Percentiles rank a stretch among this genome's conserved stretches.
These are phyloP conservation scores for Zeuzera pyrina DNA, from an alignment of 2,888 invertebrate genomes.

Conservation along the genomic window DNA sequence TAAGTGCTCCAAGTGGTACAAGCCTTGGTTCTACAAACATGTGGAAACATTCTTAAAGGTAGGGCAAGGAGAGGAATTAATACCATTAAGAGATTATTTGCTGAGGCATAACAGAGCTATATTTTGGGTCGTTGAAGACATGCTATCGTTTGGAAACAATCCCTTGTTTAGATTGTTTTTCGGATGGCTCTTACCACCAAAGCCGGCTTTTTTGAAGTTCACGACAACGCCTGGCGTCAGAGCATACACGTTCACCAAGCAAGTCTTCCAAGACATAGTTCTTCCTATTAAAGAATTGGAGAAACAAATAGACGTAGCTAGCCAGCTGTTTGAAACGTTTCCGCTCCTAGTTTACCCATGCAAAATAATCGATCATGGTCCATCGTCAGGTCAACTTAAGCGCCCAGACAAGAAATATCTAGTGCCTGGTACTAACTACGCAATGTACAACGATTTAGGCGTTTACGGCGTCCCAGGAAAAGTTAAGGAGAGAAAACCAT, in stretches of 20 bases:
- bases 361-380: slow-evolving; percentile 75
- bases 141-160: slow-evolving; percentile 81
- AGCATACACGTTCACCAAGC: slow-evolving; percentile 79
- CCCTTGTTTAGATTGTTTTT: slow-evolving; percentile 74
- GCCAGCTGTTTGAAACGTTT: slow-evolving; percentile 76
- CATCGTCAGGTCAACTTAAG: slow-evolving; percentile 71
- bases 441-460: slow-evolving; percentile 81
- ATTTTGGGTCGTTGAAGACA: slow-evolving; percentile 82
- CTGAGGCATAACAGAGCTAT: slow-evolving; percentile 78
- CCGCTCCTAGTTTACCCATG: slow-evolving; percentile 81
- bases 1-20: slow-evolving; percentile 76
- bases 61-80: slow-evolving; percentile 71
- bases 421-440: slow-evolving; percentile 76
- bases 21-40: slow-evolving; percentile 82
- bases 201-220: slow-evolving; percentile 81
- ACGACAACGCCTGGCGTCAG: slow-evolving; percentile 79
- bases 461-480: slow-evolving; percentile 79
- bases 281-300: slow-evolving; percentile 77
- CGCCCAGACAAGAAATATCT: slow-evolving; percentile 71
- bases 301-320: slow-evolving; percentile 74
- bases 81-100: slow-evolving; percentile 77
- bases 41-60: slow-evolving; percentile 70
- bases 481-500: slow-evolving; percentile 72
- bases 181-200: slow-evolving; percentile 80
- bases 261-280: slow-evolving; percentile 82